Evolutionary conservation across 2,888 invertebrate species (phyloP), one percentile per base, ranked within the genome.

Genomic region (Chrysina gloriosa): DNA sequence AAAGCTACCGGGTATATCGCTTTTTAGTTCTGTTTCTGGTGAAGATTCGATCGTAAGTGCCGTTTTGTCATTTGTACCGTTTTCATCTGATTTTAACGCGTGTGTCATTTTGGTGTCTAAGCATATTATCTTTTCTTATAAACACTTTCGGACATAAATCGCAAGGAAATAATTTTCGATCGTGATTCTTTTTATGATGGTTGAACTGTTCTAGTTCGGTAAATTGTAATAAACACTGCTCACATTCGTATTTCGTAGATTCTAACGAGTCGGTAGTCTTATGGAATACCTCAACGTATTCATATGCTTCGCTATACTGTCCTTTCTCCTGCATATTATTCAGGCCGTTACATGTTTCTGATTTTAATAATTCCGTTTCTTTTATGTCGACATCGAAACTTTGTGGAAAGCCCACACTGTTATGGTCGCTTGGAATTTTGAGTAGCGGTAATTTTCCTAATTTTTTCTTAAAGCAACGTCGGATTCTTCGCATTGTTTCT

Each of bases 211-310:
- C 72, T 34, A 84, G 78, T 65, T 83, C 83, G 25, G 78, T 81
- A 72, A 84, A 88, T 3, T 74, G 73, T 79, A 87, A 87, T 11
- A 81, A 78, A 73, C 87, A 88, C 54, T 84, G 77, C 9, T 77
- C 77, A 73, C 88, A 88, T 61, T 74, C 73, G 45, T 71, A 71
- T 11, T 39, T 14, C 42, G 42, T 25, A 21, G 11, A 39, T 25
- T 58, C 11, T 2, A 16, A 16, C 11, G 42, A 25, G 4, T 42
- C 39, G 14, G 42, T 11, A 39, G 23, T 14, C 39, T 11, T 31
- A 3, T 58, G 39, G 14, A 25, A 23, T 5, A 19, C 39, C 23
- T 36, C 21, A 11, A 19, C 34, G 21, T 36, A 56, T 25, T 58
- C 39, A 23, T 9, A 39, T 27, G 58, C 11, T 58, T 36, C 39